Percentiles rank a stretch among this genome's conserved stretches.
Evolutionary conservation across 2,797 vertebrate genomes (phyloP).

Genomic region (Mus caroli): DNA sequence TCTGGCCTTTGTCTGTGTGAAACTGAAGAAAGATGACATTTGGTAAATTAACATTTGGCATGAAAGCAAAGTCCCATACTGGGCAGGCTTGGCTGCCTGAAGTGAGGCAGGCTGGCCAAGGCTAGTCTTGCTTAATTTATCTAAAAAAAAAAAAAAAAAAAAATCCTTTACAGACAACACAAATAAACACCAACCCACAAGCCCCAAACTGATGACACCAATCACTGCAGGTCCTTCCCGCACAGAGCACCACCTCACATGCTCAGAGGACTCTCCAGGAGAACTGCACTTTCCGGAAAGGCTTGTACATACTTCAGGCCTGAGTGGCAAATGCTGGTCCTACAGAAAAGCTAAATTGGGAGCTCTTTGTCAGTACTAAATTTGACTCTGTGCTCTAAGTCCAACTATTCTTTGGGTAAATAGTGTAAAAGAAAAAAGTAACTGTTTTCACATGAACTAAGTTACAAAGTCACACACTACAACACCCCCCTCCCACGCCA

Average conservation of each 20-base stretch:
- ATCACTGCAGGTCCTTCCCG: not conserved
- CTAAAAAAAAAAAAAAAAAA: conserved; percentile 3
- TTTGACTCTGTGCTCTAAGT: conserved; percentile 6
- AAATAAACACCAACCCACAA: conserved; percentile 19
- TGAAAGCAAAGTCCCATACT: not conserved
- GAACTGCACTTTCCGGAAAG: not conserved
- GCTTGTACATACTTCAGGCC: not conserved
- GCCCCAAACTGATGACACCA: not conserved
- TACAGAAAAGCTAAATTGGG: not conserved
- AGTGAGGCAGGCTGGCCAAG: not conserved
- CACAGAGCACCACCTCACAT: not conserved
- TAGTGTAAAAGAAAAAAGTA: not conserved
- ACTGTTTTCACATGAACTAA: conserved; percentile 39
- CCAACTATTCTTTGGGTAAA: not conserved
- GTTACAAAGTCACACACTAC: conserved; percentile 12
- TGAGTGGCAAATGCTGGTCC: not conserved
- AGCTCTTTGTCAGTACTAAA: not conserved
- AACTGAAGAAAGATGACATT: not conserved
- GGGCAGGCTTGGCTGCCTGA: not conserved
- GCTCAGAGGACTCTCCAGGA: not conserved
- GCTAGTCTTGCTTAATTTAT: not conserved
- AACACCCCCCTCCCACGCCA: not conserved
- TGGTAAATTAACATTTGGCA: not conserved
- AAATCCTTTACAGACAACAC: not conserved
- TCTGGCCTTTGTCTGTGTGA: not conserved